These are phyloP conservation scores for Epinotia nisella DNA, from an alignment of 2,888 invertebrate genomes.

Conservation along the genomic window DNA sequence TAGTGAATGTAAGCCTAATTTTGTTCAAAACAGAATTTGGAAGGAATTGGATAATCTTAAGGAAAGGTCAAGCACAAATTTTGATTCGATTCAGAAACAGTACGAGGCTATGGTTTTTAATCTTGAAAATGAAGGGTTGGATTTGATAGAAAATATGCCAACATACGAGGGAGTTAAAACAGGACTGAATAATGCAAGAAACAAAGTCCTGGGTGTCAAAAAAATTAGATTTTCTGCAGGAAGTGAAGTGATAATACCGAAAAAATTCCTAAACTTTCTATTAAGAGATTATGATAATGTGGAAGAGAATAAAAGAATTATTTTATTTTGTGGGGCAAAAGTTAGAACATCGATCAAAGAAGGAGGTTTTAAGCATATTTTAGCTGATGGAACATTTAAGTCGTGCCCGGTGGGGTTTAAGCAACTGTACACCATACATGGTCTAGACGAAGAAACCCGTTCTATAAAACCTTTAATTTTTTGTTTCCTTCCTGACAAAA, in stretches of 20 bases:
- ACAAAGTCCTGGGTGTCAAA: background rate
- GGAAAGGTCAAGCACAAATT: constrained; percentile 4
- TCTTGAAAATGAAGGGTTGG: background rate
- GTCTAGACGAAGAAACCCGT: background rate
- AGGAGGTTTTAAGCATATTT: background rate
- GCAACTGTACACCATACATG: constrained; percentile 8
- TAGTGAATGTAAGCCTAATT: no score
- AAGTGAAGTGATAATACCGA: no score
- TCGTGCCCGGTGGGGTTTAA: constrained; percentile 4
- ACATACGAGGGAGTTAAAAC: background rate
- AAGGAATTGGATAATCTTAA: constrained; percentile 2
- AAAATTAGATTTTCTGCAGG: no score
- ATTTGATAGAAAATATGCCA: background rate
- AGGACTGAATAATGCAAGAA: background rate
- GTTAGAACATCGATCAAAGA: constrained; percentile 6
- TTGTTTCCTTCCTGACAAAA: background rate
- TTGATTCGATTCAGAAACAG: constrained; percentile 3
- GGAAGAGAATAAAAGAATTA: background rate
- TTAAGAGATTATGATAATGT: background rate
- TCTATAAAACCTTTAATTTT: background rate
- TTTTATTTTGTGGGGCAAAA: background rate
- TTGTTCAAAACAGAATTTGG: background rate
- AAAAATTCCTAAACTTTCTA: no score
- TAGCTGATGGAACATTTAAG: constrained; percentile 3
- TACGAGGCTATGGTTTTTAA: background rate